Evolutionary conservation across 2,888 invertebrate genomes (phyloP).

Genomic region (Gastrophysa polygoni): DNA sequence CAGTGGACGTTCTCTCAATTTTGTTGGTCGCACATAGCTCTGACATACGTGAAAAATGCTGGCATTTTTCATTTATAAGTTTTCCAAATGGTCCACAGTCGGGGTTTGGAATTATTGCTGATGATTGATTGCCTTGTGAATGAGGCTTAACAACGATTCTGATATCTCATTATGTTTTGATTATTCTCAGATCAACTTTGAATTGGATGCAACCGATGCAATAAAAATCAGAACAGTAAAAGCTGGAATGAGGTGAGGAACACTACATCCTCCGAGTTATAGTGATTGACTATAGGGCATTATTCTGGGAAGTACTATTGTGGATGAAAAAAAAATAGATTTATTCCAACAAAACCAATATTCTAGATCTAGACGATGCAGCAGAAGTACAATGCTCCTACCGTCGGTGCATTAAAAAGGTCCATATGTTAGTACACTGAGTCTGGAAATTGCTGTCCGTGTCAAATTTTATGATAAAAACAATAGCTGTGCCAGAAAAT

Average conservation of each 20-base stretch:
- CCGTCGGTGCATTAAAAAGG: background rate
- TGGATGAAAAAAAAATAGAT: too few relatives aligned
- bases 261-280: too few relatives aligned
- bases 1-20: conserved; percentile 37
- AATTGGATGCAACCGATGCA: too few relatives aligned
- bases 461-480: conserved; percentile 46
- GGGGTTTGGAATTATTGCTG: background rate
- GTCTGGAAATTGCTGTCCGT: background rate
- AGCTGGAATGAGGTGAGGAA: too few relatives aligned
- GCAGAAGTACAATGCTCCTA: background rate
- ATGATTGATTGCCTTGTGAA: background rate
- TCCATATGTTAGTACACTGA: background rate
- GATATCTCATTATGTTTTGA: too few relatives aligned
- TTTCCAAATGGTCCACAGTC: background rate
- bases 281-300: too few relatives aligned
- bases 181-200: too few relatives aligned
- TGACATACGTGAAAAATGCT: conserved; percentile 48
- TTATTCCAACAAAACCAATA: too few relatives aligned
- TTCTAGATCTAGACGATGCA: background rate
- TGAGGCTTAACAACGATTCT: background rate
- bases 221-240: too few relatives aligned
- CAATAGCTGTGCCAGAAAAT: conserved; percentile 50
- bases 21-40: conserved; percentile 44
- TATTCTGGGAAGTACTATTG: too few relatives aligned
- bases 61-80: conserved; percentile 33